Evolutionary conservation across 2,797 vertebrate species (phyloP), one percentile per base, ranked within the genome.

Genomic region (Lophius americanus): DNA sequence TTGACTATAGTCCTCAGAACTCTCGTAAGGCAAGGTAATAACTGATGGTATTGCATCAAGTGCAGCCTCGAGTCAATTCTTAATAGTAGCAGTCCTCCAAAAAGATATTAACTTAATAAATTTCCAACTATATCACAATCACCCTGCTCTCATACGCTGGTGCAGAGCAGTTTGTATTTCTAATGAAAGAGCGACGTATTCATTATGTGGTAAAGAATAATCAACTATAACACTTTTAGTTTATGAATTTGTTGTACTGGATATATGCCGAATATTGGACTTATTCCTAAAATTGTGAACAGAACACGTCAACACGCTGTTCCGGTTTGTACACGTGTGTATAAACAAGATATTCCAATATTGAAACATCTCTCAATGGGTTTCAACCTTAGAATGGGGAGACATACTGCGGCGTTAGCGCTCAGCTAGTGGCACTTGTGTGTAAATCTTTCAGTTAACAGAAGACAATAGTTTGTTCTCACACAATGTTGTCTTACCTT

Each of bases 401-500:
- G 23, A 10, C 12, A 11, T 44, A 4, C 43, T 12, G 11, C 43
- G 43, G 37, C 37, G 37, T 7, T 38, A 4, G 37, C 41, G 6
- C 41, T 8, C 7, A 8, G 6, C 6, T 53, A 37, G 2, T 23
- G 23, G 23, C 23, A 23, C 23, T 23, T 23, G 23, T 23, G 23
- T 23, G 23, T 2, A 23, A 7, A 42, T 41, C 47, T 10, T 5
- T 12, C 3, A 23, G 43, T 48, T 9, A 39, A 5, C 6, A 23
- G 44, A 23, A 23, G 23, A 5, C 42, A 39, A n/a, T 12, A 0
- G 2, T n/a, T 63, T 36, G 1, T 4, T n/a, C 4, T 39, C 10
- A 48, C 5, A 41, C 2, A 0, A n/a, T 0, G 6, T 33, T 55
- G 37, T 56, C 85, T 94, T 96, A 98, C 97, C 97, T 98, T 96